Percentiles rank a stretch among this genome's conserved stretches.
These are phyloP conservation scores for Poeciliopsis paucimaculata DNA, from an alignment of 2,797 vertebrate species.

Conservation along the genomic window DNA sequence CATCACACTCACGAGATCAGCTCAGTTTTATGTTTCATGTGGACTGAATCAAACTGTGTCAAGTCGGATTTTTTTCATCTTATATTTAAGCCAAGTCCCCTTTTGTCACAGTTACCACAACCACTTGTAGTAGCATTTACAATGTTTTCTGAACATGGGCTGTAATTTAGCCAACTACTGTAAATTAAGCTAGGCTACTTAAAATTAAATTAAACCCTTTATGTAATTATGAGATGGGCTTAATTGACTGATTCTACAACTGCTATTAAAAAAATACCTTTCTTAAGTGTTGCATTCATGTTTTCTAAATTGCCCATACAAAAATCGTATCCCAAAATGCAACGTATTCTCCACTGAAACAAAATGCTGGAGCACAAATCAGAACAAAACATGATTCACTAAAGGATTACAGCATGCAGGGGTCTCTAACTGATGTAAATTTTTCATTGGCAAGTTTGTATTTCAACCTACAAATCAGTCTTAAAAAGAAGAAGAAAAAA, in stretches of 20 bases:
- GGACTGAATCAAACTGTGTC: slow-evolving; percentile 2
- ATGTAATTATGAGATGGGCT: neutral
- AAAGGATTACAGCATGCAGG: neutral
- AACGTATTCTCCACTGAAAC: neutral
- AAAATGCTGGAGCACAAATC: neutral
- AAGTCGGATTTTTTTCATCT: neutral
- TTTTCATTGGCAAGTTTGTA: neutral
- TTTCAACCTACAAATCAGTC: neutral
- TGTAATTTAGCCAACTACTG: neutral
- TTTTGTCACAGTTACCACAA: neutral
- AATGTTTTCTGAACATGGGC: neutral
- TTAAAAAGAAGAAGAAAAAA: neutral
- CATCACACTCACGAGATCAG: neutral
- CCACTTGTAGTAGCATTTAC: neutral
- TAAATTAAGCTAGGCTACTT: neutral
- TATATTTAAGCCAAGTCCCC: neutral
- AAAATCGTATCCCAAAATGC: neutral
- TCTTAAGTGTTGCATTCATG: neutral
- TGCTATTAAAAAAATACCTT: neutral
- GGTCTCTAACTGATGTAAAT: neutral
- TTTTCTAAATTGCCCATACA: neutral
- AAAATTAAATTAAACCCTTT: neutral
- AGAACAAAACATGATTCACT: neutral
- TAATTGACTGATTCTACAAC: neutral
- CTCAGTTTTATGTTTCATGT: neutral